phyloP scores from a whole-genome alignment of 2,888 invertebrate genomes.

The Cheilosia soror region DNA sequence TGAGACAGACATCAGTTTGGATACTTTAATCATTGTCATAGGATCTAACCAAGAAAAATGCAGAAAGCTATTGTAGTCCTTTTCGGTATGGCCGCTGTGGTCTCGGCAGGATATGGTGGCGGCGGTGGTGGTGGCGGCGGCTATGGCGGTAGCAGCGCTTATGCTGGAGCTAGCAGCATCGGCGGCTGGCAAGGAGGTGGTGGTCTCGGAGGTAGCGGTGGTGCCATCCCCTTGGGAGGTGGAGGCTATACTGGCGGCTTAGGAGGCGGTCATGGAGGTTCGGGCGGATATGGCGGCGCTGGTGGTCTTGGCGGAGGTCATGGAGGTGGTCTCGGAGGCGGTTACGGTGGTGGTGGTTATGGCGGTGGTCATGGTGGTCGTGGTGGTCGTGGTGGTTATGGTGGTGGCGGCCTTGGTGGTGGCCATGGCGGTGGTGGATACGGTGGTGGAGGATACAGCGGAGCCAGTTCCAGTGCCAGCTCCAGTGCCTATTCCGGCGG shows the following conservation, averaged over 20 bases:
- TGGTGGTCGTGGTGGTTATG: slow-evolving; percentile 50
- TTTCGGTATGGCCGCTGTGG: slow-evolving; percentile 53
- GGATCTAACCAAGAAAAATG: slow-evolving; percentile 23
- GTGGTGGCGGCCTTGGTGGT: slow-evolving; percentile 69
- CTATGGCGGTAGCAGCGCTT: slow-evolving; percentile 10
- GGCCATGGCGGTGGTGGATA: slow-evolving; percentile 32
- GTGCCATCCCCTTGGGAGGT: slow-evolving; percentile 51
- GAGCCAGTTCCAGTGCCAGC: slow-evolving; percentile 23
- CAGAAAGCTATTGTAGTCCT: slow-evolving; percentile 70
- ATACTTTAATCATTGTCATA: slow-evolving; percentile 39
- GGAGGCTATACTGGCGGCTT: slow-evolving; percentile 56
- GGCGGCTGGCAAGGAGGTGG: slow-evolving; percentile 26
- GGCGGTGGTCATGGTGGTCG: slow-evolving; percentile 71
- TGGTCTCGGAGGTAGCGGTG: slow-evolving; percentile 15
- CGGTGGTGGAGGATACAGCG: slow-evolving; percentile 47
- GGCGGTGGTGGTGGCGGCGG: slow-evolving; percentile 58
- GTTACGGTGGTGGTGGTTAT: not conserved
- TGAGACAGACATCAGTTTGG: slow-evolving; percentile 35
- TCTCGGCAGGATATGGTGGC: slow-evolving; percentile 54
- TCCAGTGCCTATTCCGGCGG: not conserved
- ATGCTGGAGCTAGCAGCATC: not conserved
- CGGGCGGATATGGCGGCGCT: slow-evolving; percentile 2
- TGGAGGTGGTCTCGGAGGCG: slow-evolving; percentile 61
- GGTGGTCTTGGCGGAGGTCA: slow-evolving; percentile 12
- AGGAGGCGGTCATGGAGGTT: slow-evolving; percentile 69